Percentiles rank a stretch among this genome's conserved stretches.
These are phyloP conservation scores for Rhopalosiphum nymphaeae DNA, from an alignment of 2,888 invertebrate species.

Conservation along the genomic window DNA sequence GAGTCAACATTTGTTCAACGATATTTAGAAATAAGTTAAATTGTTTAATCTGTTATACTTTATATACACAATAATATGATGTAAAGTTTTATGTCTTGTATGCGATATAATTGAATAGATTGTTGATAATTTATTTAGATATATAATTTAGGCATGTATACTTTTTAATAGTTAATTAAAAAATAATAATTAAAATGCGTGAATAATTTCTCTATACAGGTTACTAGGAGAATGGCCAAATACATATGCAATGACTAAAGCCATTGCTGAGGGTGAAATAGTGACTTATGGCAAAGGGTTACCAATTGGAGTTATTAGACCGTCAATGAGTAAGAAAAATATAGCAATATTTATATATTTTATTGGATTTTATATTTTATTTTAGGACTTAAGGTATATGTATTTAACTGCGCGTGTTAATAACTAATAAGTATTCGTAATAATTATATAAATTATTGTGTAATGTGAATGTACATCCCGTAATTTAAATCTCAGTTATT, in stretches of 20 bases:
- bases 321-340: conserved; percentile 80
- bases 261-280: conserved; percentile 85
- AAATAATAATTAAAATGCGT: background rate
- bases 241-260: conserved; percentile 93
- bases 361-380: background rate
- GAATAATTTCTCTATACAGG: conserved; percentile 43
- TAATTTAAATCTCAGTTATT: conserved; percentile 68
- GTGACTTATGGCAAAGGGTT: conserved; percentile 77
- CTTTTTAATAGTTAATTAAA: background rate
- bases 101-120: background rate
- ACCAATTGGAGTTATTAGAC: conserved; percentile 86
- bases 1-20: background rate
- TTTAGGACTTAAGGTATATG: background rate
- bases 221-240: conserved; percentile 82
- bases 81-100: background rate
- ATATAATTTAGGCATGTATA: background rate
- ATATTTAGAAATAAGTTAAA: background rate
- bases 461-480: background rate
- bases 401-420: background rate
- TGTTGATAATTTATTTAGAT: too few species aligned
- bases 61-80: background rate
- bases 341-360: background rate
- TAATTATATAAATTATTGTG: background rate
- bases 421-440: background rate
- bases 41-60: background rate